Evolutionary conservation across 2,113 vertebrate genomes (phyloP).

Genomic region (Amphiprion ocellaris): DNA sequence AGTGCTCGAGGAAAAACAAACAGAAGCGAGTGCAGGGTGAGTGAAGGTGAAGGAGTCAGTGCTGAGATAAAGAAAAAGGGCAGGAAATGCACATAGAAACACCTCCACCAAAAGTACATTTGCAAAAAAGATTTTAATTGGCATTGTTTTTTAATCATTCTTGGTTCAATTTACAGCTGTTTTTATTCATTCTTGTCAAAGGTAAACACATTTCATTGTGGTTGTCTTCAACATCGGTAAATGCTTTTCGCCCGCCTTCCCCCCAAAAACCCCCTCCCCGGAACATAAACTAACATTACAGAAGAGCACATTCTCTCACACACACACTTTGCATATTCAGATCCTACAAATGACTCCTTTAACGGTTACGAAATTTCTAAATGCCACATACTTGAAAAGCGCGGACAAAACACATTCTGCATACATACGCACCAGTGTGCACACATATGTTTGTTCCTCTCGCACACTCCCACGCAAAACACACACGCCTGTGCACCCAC

Average conservation of each 20-base stretch:
- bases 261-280: slow-evolving; percentile 10
- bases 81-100: neutral
- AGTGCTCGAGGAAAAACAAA: slow-evolving; percentile 52
- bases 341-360: slow-evolving; percentile 82
- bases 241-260: slow-evolving; percentile 69
- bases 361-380: slow-evolving; percentile 81
- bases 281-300: slow-evolving; percentile 72
- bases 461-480: neutral
- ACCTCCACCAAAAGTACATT: slow-evolving; percentile 60
- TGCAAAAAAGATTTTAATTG: slow-evolving; percentile 83
- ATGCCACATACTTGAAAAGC: slow-evolving; percentile 81
- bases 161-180: slow-evolving; percentile 81
- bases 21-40: slow-evolving; percentile 41
- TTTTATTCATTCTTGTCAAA: slow-evolving; percentile 76
- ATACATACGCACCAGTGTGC: slow-evolving; percentile 69
- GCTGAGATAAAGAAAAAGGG: slow-evolving; percentile 33
- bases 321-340: slow-evolving; percentile 82
- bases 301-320: slow-evolving; percentile 72
- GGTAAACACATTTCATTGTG: slow-evolving; percentile 80
- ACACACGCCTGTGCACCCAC: too few species aligned
- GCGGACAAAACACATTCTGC: slow-evolving; percentile 77
- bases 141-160: slow-evolving; percentile 80
- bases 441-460: slow-evolving; percentile 31
- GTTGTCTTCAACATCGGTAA: slow-evolving; percentile 79
- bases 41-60: slow-evolving; percentile 45